These are phyloP conservation scores for Crotalus tigris DNA, from an alignment of 2,113 vertebrate species.

Conservation along the genomic window DNA sequence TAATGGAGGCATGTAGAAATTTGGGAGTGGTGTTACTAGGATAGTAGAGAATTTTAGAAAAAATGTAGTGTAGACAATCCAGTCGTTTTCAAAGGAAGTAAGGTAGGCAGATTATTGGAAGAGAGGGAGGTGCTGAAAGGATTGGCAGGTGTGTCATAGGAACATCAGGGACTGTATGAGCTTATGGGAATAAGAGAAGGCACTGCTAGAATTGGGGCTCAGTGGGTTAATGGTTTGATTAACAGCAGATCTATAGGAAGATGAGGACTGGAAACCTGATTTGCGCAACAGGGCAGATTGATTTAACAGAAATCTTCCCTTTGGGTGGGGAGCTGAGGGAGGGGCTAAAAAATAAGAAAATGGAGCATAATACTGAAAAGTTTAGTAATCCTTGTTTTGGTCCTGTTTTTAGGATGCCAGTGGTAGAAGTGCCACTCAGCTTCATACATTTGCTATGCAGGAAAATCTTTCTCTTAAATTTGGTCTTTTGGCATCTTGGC, in stretches of 20 bases:
- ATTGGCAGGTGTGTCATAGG: not conserved
- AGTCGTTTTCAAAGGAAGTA: not conserved
- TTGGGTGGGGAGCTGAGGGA: not conserved
- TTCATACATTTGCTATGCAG: conserved; percentile 85
- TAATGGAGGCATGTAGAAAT: not conserved
- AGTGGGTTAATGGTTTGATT: not conserved
- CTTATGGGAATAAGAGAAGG: not conserved
- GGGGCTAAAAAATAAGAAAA: not conserved
- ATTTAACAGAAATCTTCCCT: not conserved
- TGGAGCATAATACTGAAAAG: not conserved
- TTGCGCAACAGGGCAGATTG: not conserved
- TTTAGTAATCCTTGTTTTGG: conserved; percentile 24
- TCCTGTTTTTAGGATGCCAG: conserved; percentile 77
- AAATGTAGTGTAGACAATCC: not conserved
- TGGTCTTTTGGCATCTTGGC: conserved; percentile 81
- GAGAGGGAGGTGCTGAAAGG: not conserved
- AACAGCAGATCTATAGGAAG: not conserved
- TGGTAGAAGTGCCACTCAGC: conserved; percentile 70
- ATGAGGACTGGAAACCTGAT: not conserved
- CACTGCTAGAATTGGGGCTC: not conserved
- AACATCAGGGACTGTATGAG: not conserved
- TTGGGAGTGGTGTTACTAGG: not conserved
- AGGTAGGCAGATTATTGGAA: not conserved
- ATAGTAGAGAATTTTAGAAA: not conserved
- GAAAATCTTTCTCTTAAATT: conserved; percentile 80